Evolutionary conservation across 2,113 vertebrate species (phyloP), one percentile per base, ranked within the genome.

Genomic region (Dendropsophus ebraccatus): DNA sequence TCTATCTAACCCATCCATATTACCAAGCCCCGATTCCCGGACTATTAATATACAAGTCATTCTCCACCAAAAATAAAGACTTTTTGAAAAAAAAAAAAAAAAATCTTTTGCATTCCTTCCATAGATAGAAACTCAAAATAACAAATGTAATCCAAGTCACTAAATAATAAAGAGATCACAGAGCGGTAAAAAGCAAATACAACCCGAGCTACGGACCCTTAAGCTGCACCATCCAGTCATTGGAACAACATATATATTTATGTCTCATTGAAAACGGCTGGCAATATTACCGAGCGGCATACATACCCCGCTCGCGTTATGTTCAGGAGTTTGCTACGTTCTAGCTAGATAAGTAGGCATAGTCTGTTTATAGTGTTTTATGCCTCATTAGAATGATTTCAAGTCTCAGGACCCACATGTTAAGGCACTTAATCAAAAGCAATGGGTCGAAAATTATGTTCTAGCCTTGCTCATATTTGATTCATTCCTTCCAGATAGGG

Each of bases 381-480:
- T 96, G 95, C 96, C 94, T 96, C 98, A 99, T 99, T 99, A 99
- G 95, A 95, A 96, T 96, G 96, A 97, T 95, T 97, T 96, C 96
- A 95, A 94, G 96, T 95, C 95, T 94, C 93, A 93, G 94, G 95
- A 97, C 96, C 96, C 95, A 95, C 93, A 94, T 97, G 96, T 94
- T 96, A 95, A 94, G 96, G 97, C 96, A 99, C 98, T 99, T 99
- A 98, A 99, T 99, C 98, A 99, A 99, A 99, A 96, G 96, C 97
- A 99, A 99, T 99, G 97, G 97, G 94, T 97, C 97, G 97, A 98
- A 97, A 98, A 99, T 97, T 97, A 96, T 96, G 96, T 98, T 95
- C 96, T 95, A 95, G 92, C 91, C 90, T 92, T 96, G 94, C 96
- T 96, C 96, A 94, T 96, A 95, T 97, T 96, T 97, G 97, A 98